Evolutionary conservation across 2,888 invertebrate genomes (phyloP), one percentile per base, ranked within the genome.

Genomic region (Mactromeris polynyma): DNA sequence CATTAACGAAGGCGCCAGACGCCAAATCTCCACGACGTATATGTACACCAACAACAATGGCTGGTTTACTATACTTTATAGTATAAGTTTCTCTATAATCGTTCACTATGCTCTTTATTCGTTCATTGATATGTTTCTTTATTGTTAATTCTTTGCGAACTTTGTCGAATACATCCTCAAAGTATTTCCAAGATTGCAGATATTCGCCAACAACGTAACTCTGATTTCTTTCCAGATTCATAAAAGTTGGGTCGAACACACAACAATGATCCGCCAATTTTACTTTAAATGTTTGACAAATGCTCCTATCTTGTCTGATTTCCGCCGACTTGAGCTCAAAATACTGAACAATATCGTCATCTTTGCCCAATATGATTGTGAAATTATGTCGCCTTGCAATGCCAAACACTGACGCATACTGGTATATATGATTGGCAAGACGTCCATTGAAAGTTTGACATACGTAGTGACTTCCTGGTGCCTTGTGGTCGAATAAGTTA

Each of bases 111-210:
- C 78, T 33, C 21, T 31, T 31, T 4, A 81, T 69, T 26, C 2
- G 14, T n/a, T 79, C 46, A 19, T 42, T n/a, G 2, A 89, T 64
- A 11, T 81, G 58, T 21, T 73, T 58, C 33, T 87, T 87, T 21
- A 89, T 81, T 31, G 54, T 84, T n/a, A 89, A 38, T 85, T 89
- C 89, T 11, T 51, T 77, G 14, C 89, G 31, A 0, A 89, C 87
- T n/a, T 85, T 84, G 2, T 85, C 79, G 46, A 81, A 73, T 36
- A 38, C 79, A 42, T 89, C 87, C 4, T 33, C 46, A 79, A 89
- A 89, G 42, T 87, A 89, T 85, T 81, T 87, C 89, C 89, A 89
- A 4, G 89, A 89, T 46, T 89, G 89, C 4, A 89, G 46, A 82
- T 89, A 89, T 11, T 51, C 89, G 1, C 89, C 89, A 14, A 89